A percentile compares a stretch with the other conserved stretches of the same genome.
These are phyloP conservation scores for Palythoa grandis DNA, from an alignment of 92 coral and sea anemone species.

Conservation along the genomic window DNA sequence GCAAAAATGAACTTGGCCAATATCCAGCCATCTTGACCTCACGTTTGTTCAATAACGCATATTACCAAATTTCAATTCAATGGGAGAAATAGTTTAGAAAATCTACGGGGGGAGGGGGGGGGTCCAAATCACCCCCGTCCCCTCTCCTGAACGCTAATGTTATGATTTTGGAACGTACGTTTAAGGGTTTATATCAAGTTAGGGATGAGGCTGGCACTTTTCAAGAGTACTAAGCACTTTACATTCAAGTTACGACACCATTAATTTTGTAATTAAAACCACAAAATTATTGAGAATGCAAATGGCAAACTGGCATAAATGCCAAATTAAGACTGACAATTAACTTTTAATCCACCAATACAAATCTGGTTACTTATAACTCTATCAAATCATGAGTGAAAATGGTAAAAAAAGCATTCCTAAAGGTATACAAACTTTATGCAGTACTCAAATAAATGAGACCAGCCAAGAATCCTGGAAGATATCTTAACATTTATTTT, in stretches of 20 bases:
- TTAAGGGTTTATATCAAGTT: too few relatives aligned
- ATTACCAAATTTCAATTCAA: too few relatives aligned
- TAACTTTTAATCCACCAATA: too few relatives aligned
- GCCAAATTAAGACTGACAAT: background rate
- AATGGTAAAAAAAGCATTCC: background rate
- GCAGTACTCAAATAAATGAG: constrained; percentile 25
- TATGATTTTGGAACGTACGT: background rate
- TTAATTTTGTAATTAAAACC: background rate
- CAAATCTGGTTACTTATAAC: background rate
- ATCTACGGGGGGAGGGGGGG: too few relatives aligned
- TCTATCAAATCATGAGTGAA: background rate
- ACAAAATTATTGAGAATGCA: background rate
- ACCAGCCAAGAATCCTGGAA: constrained; percentile 29
- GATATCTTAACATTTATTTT: constrained; percentile 60
- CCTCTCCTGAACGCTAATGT: too few relatives aligned
- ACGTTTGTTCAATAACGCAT: too few relatives aligned
- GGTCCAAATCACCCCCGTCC: too few relatives aligned
- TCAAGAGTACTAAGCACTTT: background rate
- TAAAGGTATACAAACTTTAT: background rate
- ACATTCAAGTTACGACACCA: background rate
- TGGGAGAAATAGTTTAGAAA: too few relatives aligned
- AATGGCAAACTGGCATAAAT: background rate
- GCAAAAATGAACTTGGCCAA: too few relatives aligned
- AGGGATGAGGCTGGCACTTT: background rate
- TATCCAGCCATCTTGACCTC: too few relatives aligned